Percentiles rank a stretch among this genome's conserved stretches.
Conservation (phyloP, 2,113 vertebrate species). For the Laticauda colubrina region DNA sequence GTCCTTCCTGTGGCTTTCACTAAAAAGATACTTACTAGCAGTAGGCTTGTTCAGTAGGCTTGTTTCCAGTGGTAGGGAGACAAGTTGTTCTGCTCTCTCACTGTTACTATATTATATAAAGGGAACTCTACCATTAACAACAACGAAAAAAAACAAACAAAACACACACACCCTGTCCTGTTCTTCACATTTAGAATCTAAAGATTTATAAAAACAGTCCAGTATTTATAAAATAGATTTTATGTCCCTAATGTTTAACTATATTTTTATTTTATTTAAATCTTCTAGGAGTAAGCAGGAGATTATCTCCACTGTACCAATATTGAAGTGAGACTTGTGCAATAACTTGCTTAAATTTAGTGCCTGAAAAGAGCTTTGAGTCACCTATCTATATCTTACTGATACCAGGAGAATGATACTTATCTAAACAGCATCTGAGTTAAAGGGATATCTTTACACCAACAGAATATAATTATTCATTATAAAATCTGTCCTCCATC, state of each 20-base stretch:
- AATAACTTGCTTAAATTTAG: neutral
- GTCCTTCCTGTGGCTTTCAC: neutral
- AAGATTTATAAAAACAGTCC: neutral
- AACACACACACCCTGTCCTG: neutral
- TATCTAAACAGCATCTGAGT: neutral
- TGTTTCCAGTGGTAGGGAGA: neutral
- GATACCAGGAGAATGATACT: neutral
- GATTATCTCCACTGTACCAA: neutral
- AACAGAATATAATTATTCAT: neutral
- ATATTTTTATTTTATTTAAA: neutral
- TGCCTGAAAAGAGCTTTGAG: neutral
- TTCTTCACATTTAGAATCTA: neutral
- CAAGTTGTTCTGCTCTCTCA: neutral
- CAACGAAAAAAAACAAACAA: neutral
- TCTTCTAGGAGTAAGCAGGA: neutral
- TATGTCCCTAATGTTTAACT: neutral
- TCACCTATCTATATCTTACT: neutral
- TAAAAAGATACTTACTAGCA: neutral
- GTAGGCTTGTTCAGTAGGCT: neutral
- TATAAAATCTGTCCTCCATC: neutral
- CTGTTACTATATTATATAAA: neutral
- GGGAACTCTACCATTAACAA: neutral
- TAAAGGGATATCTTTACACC: neutral
- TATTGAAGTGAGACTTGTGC: neutral
- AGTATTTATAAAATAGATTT: neutral